Percentiles rank a stretch among this genome's conserved stretches.
Evolutionary conservation across 2,113 vertebrate genomes (phyloP).

Genomic region (Xenopus laevis): DNA sequence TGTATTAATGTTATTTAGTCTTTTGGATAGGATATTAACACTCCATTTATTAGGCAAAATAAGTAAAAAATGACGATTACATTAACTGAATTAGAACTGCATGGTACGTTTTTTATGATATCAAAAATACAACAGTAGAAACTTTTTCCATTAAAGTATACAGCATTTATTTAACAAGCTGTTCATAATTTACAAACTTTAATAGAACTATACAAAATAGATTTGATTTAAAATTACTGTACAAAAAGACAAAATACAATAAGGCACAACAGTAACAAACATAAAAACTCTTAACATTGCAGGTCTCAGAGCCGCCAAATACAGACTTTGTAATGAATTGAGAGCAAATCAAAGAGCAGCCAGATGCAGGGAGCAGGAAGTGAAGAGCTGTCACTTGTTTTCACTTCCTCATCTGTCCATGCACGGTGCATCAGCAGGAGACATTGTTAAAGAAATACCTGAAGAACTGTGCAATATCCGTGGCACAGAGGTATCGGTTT

Average conservation of each 20-base stretch:
- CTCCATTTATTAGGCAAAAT: not conserved
- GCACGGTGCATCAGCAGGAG: too few relatives aligned
- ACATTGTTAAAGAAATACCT: too few relatives aligned
- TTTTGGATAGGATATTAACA: too few relatives aligned
- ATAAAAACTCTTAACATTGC: conserved; percentile 31
- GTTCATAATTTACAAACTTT: conserved; percentile 43
- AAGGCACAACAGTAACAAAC: conserved; percentile 51
- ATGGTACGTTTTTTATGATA: not conserved
- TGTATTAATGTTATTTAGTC: too few relatives aligned
- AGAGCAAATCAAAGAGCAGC: too few relatives aligned
- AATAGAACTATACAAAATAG: conserved; percentile 22
- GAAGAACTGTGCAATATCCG: too few relatives aligned
- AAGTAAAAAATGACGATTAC: conserved; percentile 33
- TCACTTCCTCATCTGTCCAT: too few relatives aligned
- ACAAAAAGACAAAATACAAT: not conserved
- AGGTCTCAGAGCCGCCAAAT: conserved; percentile 49
- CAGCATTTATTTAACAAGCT: conserved; percentile 25
- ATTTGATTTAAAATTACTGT: too few relatives aligned
- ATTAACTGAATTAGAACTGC: not conserved
- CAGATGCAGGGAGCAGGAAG: too few relatives aligned
- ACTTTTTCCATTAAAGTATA: not conserved
- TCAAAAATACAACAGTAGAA: not conserved
- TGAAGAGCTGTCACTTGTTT: too few relatives aligned
- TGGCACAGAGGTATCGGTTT: too few relatives aligned
- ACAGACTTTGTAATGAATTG: not conserved